Percentiles rank a stretch among this genome's conserved stretches.
These are phyloP conservation scores for Naja naja DNA, from an alignment of 2,113 vertebrate species.

Conservation along the genomic window DNA sequence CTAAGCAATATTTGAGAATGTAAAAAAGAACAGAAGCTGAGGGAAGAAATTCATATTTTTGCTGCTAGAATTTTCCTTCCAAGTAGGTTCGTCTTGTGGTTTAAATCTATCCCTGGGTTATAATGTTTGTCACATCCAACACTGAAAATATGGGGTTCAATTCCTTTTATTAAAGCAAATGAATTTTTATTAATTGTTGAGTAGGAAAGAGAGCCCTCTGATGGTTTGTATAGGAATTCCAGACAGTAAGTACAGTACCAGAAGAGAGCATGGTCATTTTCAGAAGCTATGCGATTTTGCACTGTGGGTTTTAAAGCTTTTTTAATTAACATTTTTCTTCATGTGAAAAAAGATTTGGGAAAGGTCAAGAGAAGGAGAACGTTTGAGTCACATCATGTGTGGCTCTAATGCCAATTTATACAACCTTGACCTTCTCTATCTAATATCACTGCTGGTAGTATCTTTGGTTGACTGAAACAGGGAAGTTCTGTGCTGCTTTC, in stretches of 20 bases:
- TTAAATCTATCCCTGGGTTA: background rate
- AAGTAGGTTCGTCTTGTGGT: background rate
- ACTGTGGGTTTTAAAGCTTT: background rate
- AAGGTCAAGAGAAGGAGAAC: background rate
- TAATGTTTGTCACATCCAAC: background rate
- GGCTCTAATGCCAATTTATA: too few species aligned
- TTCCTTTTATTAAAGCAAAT: background rate
- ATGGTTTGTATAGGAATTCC: background rate
- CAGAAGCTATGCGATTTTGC: background rate
- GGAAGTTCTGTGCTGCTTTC: background rate
- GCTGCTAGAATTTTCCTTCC: background rate
- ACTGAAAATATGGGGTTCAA: background rate
- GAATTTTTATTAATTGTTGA: background rate
- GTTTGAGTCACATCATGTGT: background rate
- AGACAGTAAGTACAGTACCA: background rate
- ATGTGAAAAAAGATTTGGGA: background rate
- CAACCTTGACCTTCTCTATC: background rate
- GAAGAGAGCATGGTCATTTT: background rate
- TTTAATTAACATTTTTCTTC: background rate
- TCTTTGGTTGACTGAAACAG: background rate
- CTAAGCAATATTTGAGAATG: background rate
- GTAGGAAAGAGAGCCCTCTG: background rate
- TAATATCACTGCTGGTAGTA: background rate
- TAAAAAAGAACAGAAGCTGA: background rate
- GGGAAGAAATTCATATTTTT: background rate